These are phyloP conservation scores for Caenorhabditis tropicalis DNA, from an alignment of 1,140 invertebrate species.

Conservation along the genomic window DNA sequence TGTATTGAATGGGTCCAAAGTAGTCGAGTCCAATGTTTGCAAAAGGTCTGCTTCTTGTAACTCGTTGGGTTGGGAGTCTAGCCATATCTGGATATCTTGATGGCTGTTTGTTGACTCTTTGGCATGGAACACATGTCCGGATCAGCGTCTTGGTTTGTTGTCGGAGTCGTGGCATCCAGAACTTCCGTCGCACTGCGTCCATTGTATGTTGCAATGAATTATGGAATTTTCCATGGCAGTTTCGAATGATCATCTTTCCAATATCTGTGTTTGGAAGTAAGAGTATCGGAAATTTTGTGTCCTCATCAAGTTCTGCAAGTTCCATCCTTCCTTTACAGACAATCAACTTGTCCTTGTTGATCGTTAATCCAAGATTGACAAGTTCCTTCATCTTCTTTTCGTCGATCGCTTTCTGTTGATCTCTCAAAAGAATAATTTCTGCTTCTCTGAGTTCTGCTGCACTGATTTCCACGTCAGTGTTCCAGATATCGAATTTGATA, in stretches of 20 bases:
- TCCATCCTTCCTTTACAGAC: neutral
- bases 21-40: constrained; percentile 18
- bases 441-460: neutral
- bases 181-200: neutral
- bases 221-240: neutral
- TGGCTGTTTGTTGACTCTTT: neutral
- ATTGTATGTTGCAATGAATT: neutral
- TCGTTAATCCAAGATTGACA: neutral
- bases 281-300: neutral
- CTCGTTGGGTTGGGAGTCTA: constrained; percentile 1
- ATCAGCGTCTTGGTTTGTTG: neutral
- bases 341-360: neutral
- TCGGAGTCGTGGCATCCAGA: neutral
- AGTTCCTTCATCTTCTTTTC: neutral
- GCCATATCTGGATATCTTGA: constrained; percentile 9
- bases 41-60: constrained; percentile 1
- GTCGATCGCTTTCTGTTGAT: neutral
- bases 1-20: constrained; percentile 37
- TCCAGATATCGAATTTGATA: neutral
- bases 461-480: neutral
- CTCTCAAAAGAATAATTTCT: neutral
- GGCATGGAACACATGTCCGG: neutral
- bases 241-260: neutral
- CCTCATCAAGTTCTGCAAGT: neutral
- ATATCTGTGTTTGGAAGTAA: neutral